phyloP scores from a whole-genome alignment of 2,888 invertebrate genomes.

The Deilephila elpenor region DNA sequence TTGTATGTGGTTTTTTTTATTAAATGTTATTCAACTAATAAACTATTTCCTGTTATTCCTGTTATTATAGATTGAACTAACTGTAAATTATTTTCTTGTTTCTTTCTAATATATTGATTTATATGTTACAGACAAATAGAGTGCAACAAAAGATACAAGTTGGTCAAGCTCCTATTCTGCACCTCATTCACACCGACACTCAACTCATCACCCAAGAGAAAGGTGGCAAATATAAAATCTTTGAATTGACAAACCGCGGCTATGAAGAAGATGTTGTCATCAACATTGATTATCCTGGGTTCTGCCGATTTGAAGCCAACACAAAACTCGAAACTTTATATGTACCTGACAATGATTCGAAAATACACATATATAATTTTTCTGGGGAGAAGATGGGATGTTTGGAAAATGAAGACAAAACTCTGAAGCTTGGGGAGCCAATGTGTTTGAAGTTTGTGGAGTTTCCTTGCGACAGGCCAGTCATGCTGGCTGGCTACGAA shows the following conservation, averaged over 20 bases:
- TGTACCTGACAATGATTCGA: constrained; percentile 86
- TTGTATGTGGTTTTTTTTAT: too few relatives aligned
- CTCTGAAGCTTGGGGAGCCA: constrained; percentile 84
- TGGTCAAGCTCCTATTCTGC: constrained; percentile 86
- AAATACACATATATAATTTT: constrained; percentile 80
- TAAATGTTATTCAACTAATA: too few relatives aligned
- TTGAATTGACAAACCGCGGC: constrained; percentile 85
- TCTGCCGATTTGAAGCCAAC: constrained; percentile 87
- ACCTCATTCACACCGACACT: constrained; percentile 85
- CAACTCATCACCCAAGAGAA: constrained; percentile 90
- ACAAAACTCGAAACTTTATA: constrained; percentile 86
- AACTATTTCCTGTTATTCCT: neutral
- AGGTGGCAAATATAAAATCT: constrained; percentile 88
- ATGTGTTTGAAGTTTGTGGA: constrained; percentile 86
- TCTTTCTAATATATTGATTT: constrained; percentile 26
- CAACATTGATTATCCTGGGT: constrained; percentile 87
- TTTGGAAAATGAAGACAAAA: constrained; percentile 67
- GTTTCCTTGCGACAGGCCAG: constrained; percentile 78
- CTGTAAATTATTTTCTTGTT: neutral
- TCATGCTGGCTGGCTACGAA: constrained; percentile 89
- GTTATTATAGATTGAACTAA: neutral
- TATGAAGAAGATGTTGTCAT: constrained; percentile 85
- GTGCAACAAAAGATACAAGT: constrained; percentile 87
- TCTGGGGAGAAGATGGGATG: constrained; percentile 72
- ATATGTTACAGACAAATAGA: constrained; percentile 87